Evolutionary conservation across 2,113 vertebrate genomes (phyloP), one percentile per base, ranked within the genome.

Genomic region (Poecilia latipinna): DNA sequence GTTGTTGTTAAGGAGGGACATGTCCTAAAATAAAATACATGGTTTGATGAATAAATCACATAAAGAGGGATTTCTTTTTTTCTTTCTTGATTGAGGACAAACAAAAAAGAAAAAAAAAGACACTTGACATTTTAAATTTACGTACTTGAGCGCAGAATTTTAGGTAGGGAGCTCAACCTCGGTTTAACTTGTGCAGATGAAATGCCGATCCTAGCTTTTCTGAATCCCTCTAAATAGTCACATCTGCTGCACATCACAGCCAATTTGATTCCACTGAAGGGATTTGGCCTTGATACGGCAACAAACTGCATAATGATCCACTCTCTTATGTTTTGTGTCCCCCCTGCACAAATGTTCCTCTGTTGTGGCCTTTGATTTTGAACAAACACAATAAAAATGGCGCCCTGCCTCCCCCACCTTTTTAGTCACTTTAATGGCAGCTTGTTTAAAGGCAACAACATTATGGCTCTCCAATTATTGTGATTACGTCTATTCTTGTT

Each of bases 391-490:
- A 85, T 89, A 70, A 82, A 90, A 88, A 89, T 72, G 79, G 78
- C n/a, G 31, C 69, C 60, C 26, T 54, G 63, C 75, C 61, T 83
- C 69, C 29, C 22, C 8, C 79, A 87, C 79, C 81, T 88, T 82
- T 88, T 77, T 75, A 76, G 75, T 83, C 74, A 67, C 75, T 74
- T 82, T 76, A 79, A 84, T 57, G 51, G 72, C 75, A 57, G 79
- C 70, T 70, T 85, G 82, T 88, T 89, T 82, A 84, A 70, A 73
- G 62, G 65, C 37, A 60, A 44, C 64, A 77, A 85, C 78, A 79
- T 84, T 75, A 74, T n/a, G 61, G 57, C 68, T 13, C 42, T 72
- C 85, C 91, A 93, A 93, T 93, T 94, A 92, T 37, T 71, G 74
- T 80, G 86, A 92, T 93, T 79, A 91, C 65, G 65, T 82, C 79